Evolutionary conservation across 1,140 invertebrate genomes (phyloP), one percentile per base, ranked within the genome.

Genomic region (Bombus cullumanus): DNA sequence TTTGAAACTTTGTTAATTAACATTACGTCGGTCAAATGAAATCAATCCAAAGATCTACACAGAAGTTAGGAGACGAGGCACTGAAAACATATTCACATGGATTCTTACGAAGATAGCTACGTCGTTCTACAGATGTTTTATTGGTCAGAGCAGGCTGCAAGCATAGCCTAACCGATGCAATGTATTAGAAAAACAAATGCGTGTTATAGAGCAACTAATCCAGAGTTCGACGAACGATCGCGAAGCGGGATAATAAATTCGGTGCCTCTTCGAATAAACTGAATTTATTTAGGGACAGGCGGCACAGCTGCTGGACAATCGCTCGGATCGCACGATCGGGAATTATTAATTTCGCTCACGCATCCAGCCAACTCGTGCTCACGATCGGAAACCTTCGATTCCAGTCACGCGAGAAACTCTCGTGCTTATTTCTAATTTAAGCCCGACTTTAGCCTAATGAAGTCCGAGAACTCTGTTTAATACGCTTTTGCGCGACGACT

Each of bases 321-420:
- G 81, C 80, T 71, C 22, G 41, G 69, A 82, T 86, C 68, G 73
- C 77, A 53, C 87, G 71, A 79, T 87, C 72, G 39, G 37, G 79
- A 69, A 84, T 89, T 87, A 89, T 90, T 90, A 87, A 85, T 89
- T 87, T 85, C 69, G 25, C 81, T 81, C 88, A 87, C 89, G 89
- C 88, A 81, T 87, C 75, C 62, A 18, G 31, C 34, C 39, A 18
- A 6, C 2, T 34, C n/a, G 28, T n/a, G 59, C 69, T 57, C 37
- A 64, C 41, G 31, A 87, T 66, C 31, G 68, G 28, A 79, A 82
- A n/a, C 28, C 59, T 74, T 78, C 47, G 73, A 69, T 89, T 78
- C 77, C 6, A 34, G 80, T 82, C 73, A 87, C 72, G 85, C 85
- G 62, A 87, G 72, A 34, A 41, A n/a, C 22, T 31, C 8, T 62